A percentile compares a stretch with the other conserved stretches of the same genome.
These are phyloP conservation scores for Octodon degus DNA, from an alignment of 2,113 vertebrate genomes.

Conservation along the genomic window DNA sequence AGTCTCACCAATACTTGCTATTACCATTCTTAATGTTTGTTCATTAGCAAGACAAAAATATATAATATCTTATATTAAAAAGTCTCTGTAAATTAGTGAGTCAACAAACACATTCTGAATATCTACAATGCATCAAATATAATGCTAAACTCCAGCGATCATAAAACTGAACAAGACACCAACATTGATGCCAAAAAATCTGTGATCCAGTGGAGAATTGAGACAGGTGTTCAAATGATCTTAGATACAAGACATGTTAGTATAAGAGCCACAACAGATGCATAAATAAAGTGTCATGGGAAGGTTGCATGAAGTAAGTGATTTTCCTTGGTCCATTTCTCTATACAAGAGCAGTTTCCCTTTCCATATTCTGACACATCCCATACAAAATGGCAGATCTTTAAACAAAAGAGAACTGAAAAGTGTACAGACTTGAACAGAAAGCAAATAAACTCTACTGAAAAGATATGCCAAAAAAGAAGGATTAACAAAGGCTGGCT, in stretches of 20 bases:
- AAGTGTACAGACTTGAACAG: background rate
- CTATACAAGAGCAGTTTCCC: conserved; percentile 42
- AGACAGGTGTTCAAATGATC: background rate
- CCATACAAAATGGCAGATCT: background rate
- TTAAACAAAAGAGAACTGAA: conserved; percentile 51
- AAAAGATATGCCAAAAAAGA: conserved; percentile 28
- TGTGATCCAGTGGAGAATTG: background rate
- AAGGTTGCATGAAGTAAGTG: background rate
- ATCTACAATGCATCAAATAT: background rate
- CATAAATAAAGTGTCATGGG: background rate
- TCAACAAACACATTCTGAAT: background rate
- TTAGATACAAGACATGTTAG: background rate
- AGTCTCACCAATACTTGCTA: background rate
- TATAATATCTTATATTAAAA: background rate
- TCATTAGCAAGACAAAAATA: conserved; percentile 10
- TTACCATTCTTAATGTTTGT: background rate
- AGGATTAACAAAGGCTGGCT: conserved; percentile 38
- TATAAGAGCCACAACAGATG: background rate
- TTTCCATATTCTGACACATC: conserved; percentile 56
- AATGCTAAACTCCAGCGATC: background rate
- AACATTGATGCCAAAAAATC: background rate
- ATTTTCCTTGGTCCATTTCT: background rate
- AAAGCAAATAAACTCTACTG: background rate
- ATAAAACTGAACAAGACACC: background rate
- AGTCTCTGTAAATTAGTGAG: conserved; percentile 6